phyloP scores from a whole-genome alignment of 2,113 vertebrate species.

The Rhinolophus ferrumequinum region DNA sequence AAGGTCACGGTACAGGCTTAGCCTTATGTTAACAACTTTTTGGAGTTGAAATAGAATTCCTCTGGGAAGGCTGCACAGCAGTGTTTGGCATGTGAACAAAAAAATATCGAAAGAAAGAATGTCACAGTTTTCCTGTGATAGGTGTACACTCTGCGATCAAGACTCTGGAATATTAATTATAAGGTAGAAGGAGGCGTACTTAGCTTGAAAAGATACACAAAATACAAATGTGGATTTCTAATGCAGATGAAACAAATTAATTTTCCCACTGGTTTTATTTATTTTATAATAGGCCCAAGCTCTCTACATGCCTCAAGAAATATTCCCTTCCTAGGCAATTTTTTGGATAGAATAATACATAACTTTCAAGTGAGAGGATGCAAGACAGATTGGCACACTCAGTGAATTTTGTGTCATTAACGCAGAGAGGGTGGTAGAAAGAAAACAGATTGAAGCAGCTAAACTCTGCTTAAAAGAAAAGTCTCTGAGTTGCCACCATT shows the following conservation, averaged over 20 bases:
- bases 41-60: constrained; percentile 83
- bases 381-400: neutral
- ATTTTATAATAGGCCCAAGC: neutral
- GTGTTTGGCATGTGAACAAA: constrained; percentile 76
- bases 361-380: neutral
- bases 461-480: neutral
- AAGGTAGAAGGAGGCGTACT: neutral
- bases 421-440: neutral
- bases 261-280: constrained; percentile 8
- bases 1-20: constrained; percentile 82
- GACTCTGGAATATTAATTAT: constrained; percentile 49
- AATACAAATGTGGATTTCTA: constrained; percentile 36
- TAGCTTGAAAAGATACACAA: neutral
- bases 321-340: constrained; percentile 18
- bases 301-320: neutral
- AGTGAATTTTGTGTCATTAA: neutral
- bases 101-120: constrained; percentile 65
- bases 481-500: neutral
- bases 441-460: neutral
- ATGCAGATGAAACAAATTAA: neutral
- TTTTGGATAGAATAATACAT: neutral
- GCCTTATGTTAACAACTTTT: constrained; percentile 86
- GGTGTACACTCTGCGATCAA: constrained; percentile 32
- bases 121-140: constrained; percentile 61
- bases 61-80: constrained; percentile 74